A percentile compares a stretch with the other conserved stretches of the same genome.
Conservation (phyloP, 1,140 invertebrate genomes). For the Ephestia elutella region DNA sequence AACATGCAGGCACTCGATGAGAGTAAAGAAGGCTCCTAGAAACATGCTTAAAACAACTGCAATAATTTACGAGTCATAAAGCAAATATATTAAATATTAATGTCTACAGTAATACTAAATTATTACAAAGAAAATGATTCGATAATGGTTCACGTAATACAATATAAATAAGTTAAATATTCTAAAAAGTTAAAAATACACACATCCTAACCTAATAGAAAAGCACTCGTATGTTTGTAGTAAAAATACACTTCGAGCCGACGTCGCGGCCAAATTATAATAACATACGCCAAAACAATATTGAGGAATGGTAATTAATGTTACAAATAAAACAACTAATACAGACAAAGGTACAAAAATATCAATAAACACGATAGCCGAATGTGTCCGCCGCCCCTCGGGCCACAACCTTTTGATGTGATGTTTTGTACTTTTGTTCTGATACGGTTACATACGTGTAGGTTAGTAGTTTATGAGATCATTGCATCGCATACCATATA, state of each 20-base stretch:
- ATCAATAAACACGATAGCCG: slow-evolving; percentile 52
- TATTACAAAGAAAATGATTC: slow-evolving; percentile 72
- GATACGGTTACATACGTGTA: slow-evolving; percentile 50
- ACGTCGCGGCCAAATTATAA: slow-evolving; percentile 24
- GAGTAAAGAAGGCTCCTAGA: slow-evolving; percentile 62
- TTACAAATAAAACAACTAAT: slow-evolving; percentile 59
- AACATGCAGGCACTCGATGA: slow-evolving; percentile 60
- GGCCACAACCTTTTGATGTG: slow-evolving; percentile 28
- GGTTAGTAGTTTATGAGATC: slow-evolving; percentile 73
- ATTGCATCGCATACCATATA: slow-evolving; percentile 50
- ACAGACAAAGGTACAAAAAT: slow-evolving; percentile 70
- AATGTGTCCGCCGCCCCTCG: slow-evolving; percentile 25
- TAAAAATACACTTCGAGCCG: slow-evolving; percentile 33
- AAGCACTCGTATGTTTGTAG: slow-evolving; percentile 64
- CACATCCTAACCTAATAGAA: slow-evolving; percentile 72
- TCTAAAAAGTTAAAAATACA: slow-evolving; percentile 74
- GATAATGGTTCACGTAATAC: slow-evolving; percentile 71
- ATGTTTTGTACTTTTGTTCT: slow-evolving; percentile 72
- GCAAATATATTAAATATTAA: slow-evolving; percentile 74
- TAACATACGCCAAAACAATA: slow-evolving; percentile 52
- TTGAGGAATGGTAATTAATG: slow-evolving; percentile 63
- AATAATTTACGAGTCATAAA: slow-evolving; percentile 66
- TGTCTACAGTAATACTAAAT: slow-evolving; percentile 69
- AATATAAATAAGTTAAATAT: slow-evolving; percentile 75
- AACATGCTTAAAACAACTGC: slow-evolving; percentile 63